phyloP scores from a whole-genome alignment of 2,888 invertebrate species.

The Drosophila prostipennis region DNA sequence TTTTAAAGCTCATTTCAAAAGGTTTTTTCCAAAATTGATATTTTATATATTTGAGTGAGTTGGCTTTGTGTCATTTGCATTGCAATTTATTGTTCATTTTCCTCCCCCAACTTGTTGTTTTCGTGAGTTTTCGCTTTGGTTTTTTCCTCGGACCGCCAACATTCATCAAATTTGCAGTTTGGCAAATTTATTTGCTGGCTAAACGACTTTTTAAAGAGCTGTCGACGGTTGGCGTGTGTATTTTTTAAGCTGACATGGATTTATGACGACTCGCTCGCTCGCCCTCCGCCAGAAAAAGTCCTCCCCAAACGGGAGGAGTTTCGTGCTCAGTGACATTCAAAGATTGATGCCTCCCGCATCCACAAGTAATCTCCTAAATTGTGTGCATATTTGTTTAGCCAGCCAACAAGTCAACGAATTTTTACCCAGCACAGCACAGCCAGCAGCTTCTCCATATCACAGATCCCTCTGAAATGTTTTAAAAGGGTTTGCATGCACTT shows the following conservation, averaged over 20 bases:
- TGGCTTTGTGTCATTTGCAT: neutral
- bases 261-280: constrained; percentile 55
- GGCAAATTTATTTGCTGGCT: constrained; percentile 58
- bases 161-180: constrained; percentile 59
- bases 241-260: constrained; percentile 73
- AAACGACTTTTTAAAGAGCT: constrained; percentile 73
- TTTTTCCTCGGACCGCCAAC: constrained; percentile 6
- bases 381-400: constrained; percentile 58
- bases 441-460: neutral
- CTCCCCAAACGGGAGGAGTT: constrained; percentile 5
- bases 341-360: constrained; percentile 76
- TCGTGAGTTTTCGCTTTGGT: neutral
- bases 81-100: neutral
- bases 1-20: neutral
- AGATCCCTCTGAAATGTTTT: neutral
- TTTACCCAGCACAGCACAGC: constrained; percentile 2
- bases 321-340: constrained; percentile 68
- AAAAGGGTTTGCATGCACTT: constrained; percentile 49
- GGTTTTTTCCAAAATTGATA: neutral
- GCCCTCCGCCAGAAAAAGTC: neutral
- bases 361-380: constrained; percentile 74
- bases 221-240: constrained; percentile 52
- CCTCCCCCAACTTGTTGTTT: neutral
- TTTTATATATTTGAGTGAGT: neutral
- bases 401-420: constrained; percentile 51